Evolutionary conservation across 2,797 vertebrate genomes (phyloP), one percentile per base, ranked within the genome.

Genomic region (Austrolebias charrua): DNA sequence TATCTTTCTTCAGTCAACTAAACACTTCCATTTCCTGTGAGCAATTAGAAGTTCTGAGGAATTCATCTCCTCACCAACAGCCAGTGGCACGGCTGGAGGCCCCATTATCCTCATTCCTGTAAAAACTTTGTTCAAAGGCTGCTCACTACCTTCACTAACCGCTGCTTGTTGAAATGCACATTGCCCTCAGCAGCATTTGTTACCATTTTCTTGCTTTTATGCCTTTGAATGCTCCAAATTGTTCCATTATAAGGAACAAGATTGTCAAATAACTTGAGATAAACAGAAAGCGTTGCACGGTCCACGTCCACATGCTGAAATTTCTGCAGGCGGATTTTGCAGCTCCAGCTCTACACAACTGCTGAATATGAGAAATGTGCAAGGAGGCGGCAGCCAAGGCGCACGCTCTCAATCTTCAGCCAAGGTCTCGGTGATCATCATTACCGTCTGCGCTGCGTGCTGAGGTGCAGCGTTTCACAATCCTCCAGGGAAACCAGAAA

Each of bases 11-110:
- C 67, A 68, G 75, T 75, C 3, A 1, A 71, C 78, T 63, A 72
- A 88, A 87, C 77, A 67, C 71, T 80, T 86, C 89, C 78, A 75
- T 89, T 91, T 90, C 88, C 89, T 88, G 80, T 86, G 76, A 69
- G 81, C 87, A 90, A 91, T 91, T 91, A 87, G 72, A 79, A 72
- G 73, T 8, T 55, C 81, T 38, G 67, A 79, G 87, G 89, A 90
- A 90, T 90, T 87, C 78, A 71, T 71, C 48, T 69, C 69, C 62
- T 63, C 65, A 69, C 66, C 70, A 58, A 75, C 44, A 61, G 76
- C 77, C 61, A 73, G 69, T 66, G 77, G 84, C 75, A 65, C 28
- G 12, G 82, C 83, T 77, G 64, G 82, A 84, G 81, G 78, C 78
- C 84, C 74, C 57, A 57, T 86, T 86, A 86, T 85, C 75, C 86